Percentiles rank a stretch among this genome's conserved stretches.
Evolutionary conservation across 1,140 invertebrate species (phyloP).

Genomic region (Geopemphigus sp.): DNA sequence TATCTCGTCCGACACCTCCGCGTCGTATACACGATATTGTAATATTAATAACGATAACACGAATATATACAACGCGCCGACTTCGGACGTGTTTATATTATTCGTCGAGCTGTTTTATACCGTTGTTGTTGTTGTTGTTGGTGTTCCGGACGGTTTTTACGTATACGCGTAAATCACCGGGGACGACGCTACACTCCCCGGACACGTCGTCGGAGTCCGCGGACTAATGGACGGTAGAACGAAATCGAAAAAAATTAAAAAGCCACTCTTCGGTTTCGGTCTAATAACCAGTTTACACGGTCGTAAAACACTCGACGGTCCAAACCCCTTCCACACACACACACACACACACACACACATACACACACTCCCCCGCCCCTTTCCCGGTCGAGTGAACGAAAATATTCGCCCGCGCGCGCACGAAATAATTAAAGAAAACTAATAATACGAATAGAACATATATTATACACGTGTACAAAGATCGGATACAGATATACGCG

Average conservation of each 20-base stretch:
- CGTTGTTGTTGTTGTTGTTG: not conserved
- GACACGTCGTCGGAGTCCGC: not conserved
- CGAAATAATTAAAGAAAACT: conserved; percentile 37
- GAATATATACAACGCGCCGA: too few relatives aligned
- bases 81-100: conserved; percentile 4
- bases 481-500: conserved; percentile 23
- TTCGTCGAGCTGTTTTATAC: not conserved
- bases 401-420: not conserved
- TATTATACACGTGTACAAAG: not conserved
- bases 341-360: too few relatives aligned
- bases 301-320: conserved; percentile 39
- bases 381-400: not conserved
- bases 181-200: too few relatives aligned
- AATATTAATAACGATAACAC: not conserved
- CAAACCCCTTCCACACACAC: too few relatives aligned
- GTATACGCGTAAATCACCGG: conserved; percentile 17
- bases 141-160: not conserved
- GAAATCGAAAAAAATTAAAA: not conserved
- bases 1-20: conserved; percentile 27
- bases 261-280: not conserved
- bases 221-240: not conserved
- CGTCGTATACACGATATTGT: not conserved
- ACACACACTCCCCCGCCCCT: too few relatives aligned
- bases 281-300: conserved; percentile 36
- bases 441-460: not conserved